Evolutionary conservation across 2,113 vertebrate genomes (phyloP).

Genomic region (Pituophis catenifer): DNA sequence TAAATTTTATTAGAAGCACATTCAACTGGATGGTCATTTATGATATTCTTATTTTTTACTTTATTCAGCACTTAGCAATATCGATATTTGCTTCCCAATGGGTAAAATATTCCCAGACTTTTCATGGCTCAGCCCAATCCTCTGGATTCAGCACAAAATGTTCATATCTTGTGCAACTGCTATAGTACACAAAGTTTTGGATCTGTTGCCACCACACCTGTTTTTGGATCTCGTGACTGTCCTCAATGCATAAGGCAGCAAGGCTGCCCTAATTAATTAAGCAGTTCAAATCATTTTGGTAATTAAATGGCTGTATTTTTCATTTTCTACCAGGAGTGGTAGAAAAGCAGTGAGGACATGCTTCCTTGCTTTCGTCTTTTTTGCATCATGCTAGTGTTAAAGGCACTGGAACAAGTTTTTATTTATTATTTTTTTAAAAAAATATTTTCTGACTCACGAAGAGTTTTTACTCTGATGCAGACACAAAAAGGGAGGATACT

Average conservation of each 20-base stretch:
- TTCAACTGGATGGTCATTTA: not conserved
- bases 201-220: not conserved
- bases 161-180: not conserved
- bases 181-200: not conserved
- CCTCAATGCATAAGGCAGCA: not conserved
- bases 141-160: not conserved
- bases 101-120: slow-evolving; percentile 12
- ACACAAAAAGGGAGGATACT: not conserved
- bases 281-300: not conserved
- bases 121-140: not conserved
- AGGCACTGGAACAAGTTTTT: not conserved
- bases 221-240: not conserved
- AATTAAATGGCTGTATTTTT: not conserved
- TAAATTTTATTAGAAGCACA: not conserved
- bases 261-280: not conserved
- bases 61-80: not conserved
- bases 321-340: not conserved
- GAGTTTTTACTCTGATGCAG: not conserved
- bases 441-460: not conserved
- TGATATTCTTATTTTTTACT: not conserved
- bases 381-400: not conserved
- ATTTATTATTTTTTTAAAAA: not conserved
- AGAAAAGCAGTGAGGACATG: not conserved
- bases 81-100: slow-evolving; percentile 6
- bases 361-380: not conserved